Conservation (phyloP, 2,888 invertebrate species). For the Leptopterna dolabrata region DNA sequence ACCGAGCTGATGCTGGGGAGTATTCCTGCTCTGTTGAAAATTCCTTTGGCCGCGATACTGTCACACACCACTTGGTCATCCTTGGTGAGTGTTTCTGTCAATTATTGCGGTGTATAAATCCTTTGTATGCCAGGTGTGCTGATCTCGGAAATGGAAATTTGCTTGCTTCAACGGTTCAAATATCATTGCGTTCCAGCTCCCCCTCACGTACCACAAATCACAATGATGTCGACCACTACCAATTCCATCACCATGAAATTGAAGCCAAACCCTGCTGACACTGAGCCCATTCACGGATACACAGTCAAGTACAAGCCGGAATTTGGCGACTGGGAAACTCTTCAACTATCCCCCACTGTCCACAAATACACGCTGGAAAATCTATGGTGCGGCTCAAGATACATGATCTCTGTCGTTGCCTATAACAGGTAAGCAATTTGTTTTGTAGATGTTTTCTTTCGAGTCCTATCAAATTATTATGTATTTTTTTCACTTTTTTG, state of each 20-base stretch:
- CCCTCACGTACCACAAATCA: slow-evolving; percentile 81
- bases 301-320: slow-evolving; percentile 93
- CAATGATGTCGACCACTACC: slow-evolving; percentile 79
- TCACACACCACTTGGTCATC: slow-evolving; percentile 89
- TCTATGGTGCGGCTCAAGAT: slow-evolving; percentile 91
- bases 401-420: slow-evolving; percentile 92
- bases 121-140: no score
- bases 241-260: slow-evolving; percentile 80
- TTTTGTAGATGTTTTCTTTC: background rate
- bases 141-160: no score
- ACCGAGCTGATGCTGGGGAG: slow-evolving; percentile 91
- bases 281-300: slow-evolving; percentile 91
- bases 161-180: no score
- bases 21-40: slow-evolving; percentile 95
- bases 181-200: slow-evolving; percentile 70
- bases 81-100: slow-evolving; percentile 71
- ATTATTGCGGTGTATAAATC: no score
- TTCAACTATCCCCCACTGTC: slow-evolving; percentile 77
- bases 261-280: slow-evolving; percentile 80
- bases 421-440: slow-evolving; percentile 80
- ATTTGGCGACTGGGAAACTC: slow-evolving; percentile 93
- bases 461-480: background rate
- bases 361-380: slow-evolving; percentile 88
- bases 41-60: slow-evolving; percentile 90
- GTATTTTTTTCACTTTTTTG: background rate